Conservation (phyloP, 1,140 invertebrate genomes). For the Papilio polytes region DNA sequence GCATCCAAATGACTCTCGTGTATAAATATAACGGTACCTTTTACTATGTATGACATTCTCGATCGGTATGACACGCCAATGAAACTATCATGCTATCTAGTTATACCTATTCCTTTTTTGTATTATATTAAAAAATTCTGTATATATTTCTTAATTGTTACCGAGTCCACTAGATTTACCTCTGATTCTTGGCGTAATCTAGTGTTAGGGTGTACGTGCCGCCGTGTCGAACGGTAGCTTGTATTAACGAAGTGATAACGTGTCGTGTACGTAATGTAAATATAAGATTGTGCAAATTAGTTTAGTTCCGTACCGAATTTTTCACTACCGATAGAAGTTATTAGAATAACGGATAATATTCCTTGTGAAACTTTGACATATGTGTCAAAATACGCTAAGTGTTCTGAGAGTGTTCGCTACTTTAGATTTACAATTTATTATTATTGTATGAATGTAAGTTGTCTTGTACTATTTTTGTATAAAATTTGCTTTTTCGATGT, state of each 20-base stretch:
- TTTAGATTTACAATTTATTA: constrained; percentile 63
- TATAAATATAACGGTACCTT: constrained; percentile 54
- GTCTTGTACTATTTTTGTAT: constrained; percentile 72
- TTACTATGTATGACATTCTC: constrained; percentile 37
- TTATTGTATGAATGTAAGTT: constrained; percentile 73
- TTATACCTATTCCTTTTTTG: constrained; percentile 29
- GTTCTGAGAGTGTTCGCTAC: constrained; percentile 77
- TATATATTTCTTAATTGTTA: constrained; percentile 49
- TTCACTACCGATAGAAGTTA: constrained; percentile 74
- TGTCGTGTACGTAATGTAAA: constrained; percentile 78
- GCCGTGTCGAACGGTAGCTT: constrained; percentile 51
- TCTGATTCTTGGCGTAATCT: constrained; percentile 42
- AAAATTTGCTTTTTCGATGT: constrained; percentile 79
- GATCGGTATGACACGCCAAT: constrained; percentile 43
- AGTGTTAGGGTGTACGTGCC: constrained; percentile 42
- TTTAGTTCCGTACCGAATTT: constrained; percentile 75
- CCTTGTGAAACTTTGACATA: constrained; percentile 65
- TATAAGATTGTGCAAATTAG: constrained; percentile 67
- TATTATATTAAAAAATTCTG: constrained; percentile 39
- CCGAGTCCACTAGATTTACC: constrained; percentile 43
- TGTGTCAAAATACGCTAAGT: constrained; percentile 60
- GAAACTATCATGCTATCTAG: constrained; percentile 27
- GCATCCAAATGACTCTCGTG: constrained; percentile 77
- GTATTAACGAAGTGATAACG: constrained; percentile 66
- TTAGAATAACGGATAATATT: constrained; percentile 60